Evolutionary conservation across 2,888 invertebrate species (phyloP).

Genomic region (Apamea crenata): DNA sequence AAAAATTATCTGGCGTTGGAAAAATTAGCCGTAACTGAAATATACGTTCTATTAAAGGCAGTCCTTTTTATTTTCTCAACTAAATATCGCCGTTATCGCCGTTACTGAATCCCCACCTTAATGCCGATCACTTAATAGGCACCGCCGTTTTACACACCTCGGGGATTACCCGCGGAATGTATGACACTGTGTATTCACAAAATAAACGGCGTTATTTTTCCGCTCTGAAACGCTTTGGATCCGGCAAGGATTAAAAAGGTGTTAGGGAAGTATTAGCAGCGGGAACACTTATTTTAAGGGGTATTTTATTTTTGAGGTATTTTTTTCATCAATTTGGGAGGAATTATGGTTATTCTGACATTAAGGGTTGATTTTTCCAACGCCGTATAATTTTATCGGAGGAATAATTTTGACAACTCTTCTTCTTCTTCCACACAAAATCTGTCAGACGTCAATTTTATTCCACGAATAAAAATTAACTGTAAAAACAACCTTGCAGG

Average conservation of each 20-base stretch:
- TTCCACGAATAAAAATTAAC: too few relatives aligned
- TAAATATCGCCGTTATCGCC: background rate
- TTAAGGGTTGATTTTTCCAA: background rate
- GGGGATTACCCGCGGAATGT: constrained; percentile 44
- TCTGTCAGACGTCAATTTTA: too few relatives aligned
- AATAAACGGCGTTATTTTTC: constrained; percentile 53
- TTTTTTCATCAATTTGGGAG: background rate
- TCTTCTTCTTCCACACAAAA: too few relatives aligned
- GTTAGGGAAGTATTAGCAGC: constrained; percentile 21
- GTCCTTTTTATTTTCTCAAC: background rate
- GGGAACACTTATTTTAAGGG: constrained; percentile 2
- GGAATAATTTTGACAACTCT: too few relatives aligned
- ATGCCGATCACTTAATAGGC: constrained; percentile 51
- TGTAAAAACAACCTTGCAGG: too few relatives aligned
- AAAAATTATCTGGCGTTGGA: too few relatives aligned
- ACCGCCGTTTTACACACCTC: constrained; percentile 35
- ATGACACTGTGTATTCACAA: constrained; percentile 21
- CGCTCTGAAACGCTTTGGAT: constrained; percentile 11
- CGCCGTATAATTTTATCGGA: too few relatives aligned
- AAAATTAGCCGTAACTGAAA: too few relatives aligned
- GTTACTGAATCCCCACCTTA: constrained; percentile 14
- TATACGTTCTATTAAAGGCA: too few relatives aligned
- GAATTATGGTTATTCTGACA: background rate
- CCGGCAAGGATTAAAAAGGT: constrained; percentile 32
- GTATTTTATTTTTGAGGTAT: constrained; percentile 9